Evolutionary conservation across 2,888 invertebrate genomes (phyloP).

Genomic region (Drosophila pseudotakahashii): DNA sequence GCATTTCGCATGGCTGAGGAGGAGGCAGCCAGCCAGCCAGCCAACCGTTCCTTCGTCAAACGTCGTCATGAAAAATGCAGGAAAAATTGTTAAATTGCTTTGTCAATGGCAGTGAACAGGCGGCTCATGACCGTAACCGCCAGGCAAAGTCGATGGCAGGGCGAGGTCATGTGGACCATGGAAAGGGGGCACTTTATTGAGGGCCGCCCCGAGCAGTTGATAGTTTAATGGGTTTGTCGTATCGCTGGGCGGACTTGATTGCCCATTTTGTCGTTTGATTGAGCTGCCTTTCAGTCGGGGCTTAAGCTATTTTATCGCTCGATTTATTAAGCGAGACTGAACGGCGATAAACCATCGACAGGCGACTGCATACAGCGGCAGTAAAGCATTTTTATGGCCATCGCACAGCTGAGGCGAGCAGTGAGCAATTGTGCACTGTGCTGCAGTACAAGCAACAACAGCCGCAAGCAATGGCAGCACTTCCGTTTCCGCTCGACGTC

Average conservation of each 20-base stretch:
- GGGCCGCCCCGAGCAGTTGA: slow-evolving; percentile 14
- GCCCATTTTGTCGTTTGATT: slow-evolving; percentile 45
- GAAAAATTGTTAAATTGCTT: slow-evolving; percentile 49
- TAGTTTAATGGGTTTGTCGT: slow-evolving; percentile 40
- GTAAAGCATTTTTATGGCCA: slow-evolving; percentile 50
- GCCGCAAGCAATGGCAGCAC: slow-evolving; percentile 46
- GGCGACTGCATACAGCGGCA: slow-evolving; percentile 33
- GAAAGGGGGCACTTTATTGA: slow-evolving; percentile 15
- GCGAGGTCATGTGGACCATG: slow-evolving; percentile 24
- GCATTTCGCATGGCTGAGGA: slow-evolving; percentile 12
- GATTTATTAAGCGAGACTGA: slow-evolving; percentile 49
- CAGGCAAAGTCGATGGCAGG: slow-evolving; percentile 20
- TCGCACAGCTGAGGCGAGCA: slow-evolving; percentile 7
- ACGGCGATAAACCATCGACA: slow-evolving; percentile 43
- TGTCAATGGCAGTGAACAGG: slow-evolving; percentile 47
- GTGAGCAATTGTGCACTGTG: background rate
- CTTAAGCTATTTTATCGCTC: slow-evolving; percentile 47
- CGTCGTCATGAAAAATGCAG: slow-evolving; percentile 40
- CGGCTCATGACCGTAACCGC: slow-evolving; percentile 47
- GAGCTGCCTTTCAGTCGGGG: slow-evolving; percentile 39
- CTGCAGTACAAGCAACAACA: slow-evolving; percentile 22
- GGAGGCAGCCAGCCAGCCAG: no score
- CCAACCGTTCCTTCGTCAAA: slow-evolving; percentile 11
- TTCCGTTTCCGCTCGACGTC: slow-evolving; percentile 45
- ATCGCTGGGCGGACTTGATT: slow-evolving; percentile 24